phyloP scores from a whole-genome alignment of 2,797 vertebrate genomes.

The Mallotus villosus region DNA sequence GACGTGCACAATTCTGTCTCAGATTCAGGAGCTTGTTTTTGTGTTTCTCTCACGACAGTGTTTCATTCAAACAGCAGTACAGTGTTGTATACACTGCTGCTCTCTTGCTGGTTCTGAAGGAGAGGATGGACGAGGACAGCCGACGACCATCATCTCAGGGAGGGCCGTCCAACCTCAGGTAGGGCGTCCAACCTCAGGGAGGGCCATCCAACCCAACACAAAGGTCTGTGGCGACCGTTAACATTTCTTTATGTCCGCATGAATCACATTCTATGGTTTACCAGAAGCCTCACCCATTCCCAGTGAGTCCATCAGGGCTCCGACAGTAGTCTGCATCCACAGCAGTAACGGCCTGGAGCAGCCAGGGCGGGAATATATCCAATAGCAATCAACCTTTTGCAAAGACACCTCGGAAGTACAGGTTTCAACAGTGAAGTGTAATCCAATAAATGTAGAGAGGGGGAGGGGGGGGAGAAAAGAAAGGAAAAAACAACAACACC shows the following conservation, averaged over 20 bases:
- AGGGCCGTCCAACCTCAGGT: slow-evolving; percentile 60
- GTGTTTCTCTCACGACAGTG: not conserved
- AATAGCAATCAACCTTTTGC: slow-evolving; percentile 89
- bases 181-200: slow-evolving; percentile 60
- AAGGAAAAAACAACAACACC: slow-evolving; percentile 63
- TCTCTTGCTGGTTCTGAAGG: slow-evolving; percentile 21
- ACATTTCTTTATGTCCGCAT: slow-evolving; percentile 78
- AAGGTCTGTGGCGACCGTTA: slow-evolving; percentile 74
- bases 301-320: slow-evolving; percentile 81
- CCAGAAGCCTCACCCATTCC: slow-evolving; percentile 77
- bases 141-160: slow-evolving; percentile 44
- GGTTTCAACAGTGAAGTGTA: slow-evolving; percentile 82
- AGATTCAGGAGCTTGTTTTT: not conserved
- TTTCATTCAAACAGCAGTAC: not conserved
- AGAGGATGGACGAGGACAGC: slow-evolving; percentile 50
- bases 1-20: not conserved
- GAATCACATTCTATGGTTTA: slow-evolving; percentile 80
- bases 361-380: slow-evolving; percentile 86
- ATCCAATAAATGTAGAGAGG: slow-evolving; percentile 70
- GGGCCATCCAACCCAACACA: slow-evolving; percentile 63
- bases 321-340: slow-evolving; percentile 81
- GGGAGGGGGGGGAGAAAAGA: slow-evolving; percentile 49
- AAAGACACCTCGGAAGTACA: slow-evolving; percentile 88
- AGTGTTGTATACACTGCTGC: not conserved
- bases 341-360: slow-evolving; percentile 89